These are phyloP conservation scores for Sinocyclocheilus anophthalmus DNA, from an alignment of 2,113 vertebrate genomes.

Conservation along the genomic window DNA sequence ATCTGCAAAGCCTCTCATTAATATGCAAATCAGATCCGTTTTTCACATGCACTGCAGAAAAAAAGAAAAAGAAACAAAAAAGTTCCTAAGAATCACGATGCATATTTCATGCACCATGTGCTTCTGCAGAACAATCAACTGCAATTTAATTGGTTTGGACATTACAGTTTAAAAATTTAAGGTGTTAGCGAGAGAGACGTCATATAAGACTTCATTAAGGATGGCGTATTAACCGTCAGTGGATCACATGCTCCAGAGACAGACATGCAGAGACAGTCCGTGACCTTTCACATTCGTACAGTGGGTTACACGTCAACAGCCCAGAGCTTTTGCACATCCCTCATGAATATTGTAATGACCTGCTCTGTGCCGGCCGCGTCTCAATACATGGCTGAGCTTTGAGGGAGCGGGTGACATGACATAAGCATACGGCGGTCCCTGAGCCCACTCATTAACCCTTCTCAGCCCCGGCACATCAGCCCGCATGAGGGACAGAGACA, in stretches of 20 bases:
- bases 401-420: constrained; percentile 48
- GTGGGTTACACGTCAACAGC: constrained; percentile 43
- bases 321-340: constrained; percentile 18
- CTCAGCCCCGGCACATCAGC: constrained; percentile 25
- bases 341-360: constrained; percentile 65
- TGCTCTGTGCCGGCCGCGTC: background rate
- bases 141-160: constrained; percentile 77
- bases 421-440: constrained; percentile 46
- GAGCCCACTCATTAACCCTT: constrained; percentile 54
- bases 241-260: constrained; percentile 62
- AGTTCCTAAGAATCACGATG: constrained; percentile 63
- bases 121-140: constrained; percentile 72
- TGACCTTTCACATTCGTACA: constrained; percentile 67
- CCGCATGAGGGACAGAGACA: constrained; percentile 38
- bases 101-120: constrained; percentile 75
- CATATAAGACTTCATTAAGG: constrained; percentile 69
- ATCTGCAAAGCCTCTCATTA: constrained; percentile 54
- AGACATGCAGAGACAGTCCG: constrained; percentile 63
- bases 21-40: constrained; percentile 62
- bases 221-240: constrained; percentile 69
- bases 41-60: constrained; percentile 44
- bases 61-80: constrained; percentile 48
- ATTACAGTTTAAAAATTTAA: constrained; percentile 73
- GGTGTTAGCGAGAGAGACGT: constrained; percentile 67
- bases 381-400: constrained; percentile 41